Conservation (phyloP, 2,113 vertebrate genomes). For the Misgurnus anguillicaudatus region DNA sequence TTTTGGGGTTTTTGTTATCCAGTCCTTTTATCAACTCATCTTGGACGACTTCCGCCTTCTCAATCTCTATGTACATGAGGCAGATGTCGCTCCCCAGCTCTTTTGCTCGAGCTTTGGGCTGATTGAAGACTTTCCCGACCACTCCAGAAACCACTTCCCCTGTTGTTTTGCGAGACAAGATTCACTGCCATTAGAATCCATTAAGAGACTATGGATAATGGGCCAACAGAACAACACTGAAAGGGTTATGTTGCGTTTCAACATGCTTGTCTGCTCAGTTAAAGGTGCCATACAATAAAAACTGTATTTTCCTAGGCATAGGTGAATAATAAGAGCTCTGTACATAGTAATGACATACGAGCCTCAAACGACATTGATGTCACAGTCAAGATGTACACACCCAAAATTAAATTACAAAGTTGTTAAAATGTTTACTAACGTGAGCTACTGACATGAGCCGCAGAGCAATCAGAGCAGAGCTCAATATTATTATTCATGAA, state of each 20-base stretch:
- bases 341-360: no score
- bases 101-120: conserved; percentile 95
- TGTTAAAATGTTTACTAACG: no score
- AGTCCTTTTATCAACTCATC: conserved; percentile 95
- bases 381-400: no score
- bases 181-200: neutral
- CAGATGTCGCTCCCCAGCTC: conserved; percentile 93
- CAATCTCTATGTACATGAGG: conserved; percentile 94
- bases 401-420: no score
- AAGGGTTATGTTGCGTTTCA: neutral
- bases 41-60: conserved; percentile 91
- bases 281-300: no score
- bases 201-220: neutral
- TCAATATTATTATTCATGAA: no score
- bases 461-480: no score
- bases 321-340: no score
- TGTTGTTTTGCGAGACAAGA: conserved; percentile 81
- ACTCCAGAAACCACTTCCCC: conserved; percentile 96
- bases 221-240: neutral
- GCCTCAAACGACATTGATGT: no score
- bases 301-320: no score
- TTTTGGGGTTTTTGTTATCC: conserved; percentile 97
- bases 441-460: no score
- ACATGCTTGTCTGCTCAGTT: neutral
- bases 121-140: conserved; percentile 98